Evolutionary conservation across 2,113 vertebrate species (phyloP).

Genomic region (Neodon shergylaensis): DNA sequence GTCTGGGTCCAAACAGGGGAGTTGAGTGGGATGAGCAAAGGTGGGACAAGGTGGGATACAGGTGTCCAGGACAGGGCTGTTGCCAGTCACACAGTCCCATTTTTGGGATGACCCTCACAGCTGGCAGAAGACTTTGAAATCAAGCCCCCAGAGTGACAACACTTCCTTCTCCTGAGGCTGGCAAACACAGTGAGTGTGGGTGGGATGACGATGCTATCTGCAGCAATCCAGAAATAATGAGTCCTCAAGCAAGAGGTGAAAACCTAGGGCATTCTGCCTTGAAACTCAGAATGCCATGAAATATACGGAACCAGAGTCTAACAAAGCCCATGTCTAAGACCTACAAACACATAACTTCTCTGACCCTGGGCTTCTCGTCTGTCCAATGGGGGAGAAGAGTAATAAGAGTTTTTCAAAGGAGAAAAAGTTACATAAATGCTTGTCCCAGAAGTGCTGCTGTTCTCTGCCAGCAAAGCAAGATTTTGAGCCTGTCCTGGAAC

Average conservation of each 20-base stretch:
- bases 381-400: neutral
- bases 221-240: conserved; percentile 48
- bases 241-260: neutral
- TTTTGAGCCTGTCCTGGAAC: no score
- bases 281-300: neutral
- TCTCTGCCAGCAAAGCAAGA: neutral
- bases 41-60: neutral
- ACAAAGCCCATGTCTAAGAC: neutral
- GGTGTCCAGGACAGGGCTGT: neutral
- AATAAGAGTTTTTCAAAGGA: neutral
- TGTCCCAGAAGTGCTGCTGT: neutral
- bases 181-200: neutral
- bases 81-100: neutral
- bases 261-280: neutral
- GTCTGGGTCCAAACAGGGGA: conserved; percentile 1
- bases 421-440: neutral
- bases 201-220: neutral
- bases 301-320: neutral
- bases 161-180: neutral
- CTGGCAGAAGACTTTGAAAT: neutral
- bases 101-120: neutral
- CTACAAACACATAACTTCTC: neutral
- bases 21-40: neutral
- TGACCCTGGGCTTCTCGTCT: neutral
- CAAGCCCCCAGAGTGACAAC: neutral